Conservation (phyloP, 2,113 vertebrate species). For the Ovis canadensis region DNA sequence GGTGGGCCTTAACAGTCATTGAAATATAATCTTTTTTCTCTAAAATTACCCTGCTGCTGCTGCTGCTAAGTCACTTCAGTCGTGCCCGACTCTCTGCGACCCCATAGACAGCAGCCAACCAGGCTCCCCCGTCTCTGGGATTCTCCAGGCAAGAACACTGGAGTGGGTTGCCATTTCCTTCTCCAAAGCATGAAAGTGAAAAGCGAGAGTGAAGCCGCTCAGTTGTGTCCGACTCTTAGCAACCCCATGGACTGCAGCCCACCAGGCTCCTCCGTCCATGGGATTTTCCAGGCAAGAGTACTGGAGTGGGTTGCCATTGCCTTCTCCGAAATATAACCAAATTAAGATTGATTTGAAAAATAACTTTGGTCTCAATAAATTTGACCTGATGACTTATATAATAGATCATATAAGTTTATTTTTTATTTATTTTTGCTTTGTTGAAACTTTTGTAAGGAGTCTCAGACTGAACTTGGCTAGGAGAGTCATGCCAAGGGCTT, state of each 20-base stretch:
- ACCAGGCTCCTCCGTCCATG: neutral
- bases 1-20: neutral
- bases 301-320: neutral
- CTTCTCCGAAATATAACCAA: neutral
- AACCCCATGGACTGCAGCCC: neutral
- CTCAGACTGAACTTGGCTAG: neutral
- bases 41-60: neutral
- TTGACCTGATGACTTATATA: neutral
- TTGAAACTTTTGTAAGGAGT: neutral
- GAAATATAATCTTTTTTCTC: neutral
- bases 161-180: neutral
- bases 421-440: neutral
- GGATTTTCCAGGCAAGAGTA: neutral
- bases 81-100: accelerated
- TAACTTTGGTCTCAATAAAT: neutral
- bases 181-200: neutral
- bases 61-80: neutral
- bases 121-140: accelerated
- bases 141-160: neutral
- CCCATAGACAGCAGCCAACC: neutral
- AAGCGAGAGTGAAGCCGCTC: neutral
- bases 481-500: neutral
- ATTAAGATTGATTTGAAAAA: neutral
- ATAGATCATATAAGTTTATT: neutral
- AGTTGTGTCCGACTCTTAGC: neutral